These are phyloP conservation scores for Apus apus DNA, from an alignment of 2,113 vertebrate species.

Conservation along the genomic window DNA sequence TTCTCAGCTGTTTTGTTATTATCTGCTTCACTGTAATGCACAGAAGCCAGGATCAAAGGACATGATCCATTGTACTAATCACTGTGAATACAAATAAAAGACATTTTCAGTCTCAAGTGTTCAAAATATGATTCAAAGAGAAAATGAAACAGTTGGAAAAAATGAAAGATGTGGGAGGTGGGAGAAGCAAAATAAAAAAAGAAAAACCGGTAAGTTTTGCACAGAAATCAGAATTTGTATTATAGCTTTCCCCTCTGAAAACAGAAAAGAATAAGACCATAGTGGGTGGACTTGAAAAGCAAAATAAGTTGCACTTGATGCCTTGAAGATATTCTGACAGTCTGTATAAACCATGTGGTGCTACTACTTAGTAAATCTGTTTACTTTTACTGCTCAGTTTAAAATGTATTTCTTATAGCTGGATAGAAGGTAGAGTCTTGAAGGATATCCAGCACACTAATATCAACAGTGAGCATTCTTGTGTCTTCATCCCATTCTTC, in stretches of 20 bases:
- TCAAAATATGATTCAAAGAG: not conserved
- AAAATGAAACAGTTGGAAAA: not conserved
- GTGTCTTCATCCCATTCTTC: not conserved
- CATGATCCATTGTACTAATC: not conserved
- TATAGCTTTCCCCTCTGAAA: not conserved
- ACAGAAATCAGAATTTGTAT: not conserved
- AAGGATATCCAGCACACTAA: not conserved
- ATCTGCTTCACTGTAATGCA: not conserved
- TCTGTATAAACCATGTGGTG: not conserved
- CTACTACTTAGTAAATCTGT: not conserved
- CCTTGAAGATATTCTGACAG: not conserved
- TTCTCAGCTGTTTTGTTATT: not conserved
- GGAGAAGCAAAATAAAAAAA: not conserved
- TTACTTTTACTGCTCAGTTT: not conserved
- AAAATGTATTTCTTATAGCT: not conserved
- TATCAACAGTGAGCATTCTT: not conserved
- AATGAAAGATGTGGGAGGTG: not conserved
- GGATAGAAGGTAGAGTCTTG: not conserved
- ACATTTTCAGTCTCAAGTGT: not conserved
- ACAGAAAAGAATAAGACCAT: not conserved
- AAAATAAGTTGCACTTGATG: not conserved
- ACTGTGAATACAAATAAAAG: not conserved
- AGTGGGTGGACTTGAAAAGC: not conserved
- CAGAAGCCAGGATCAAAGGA: not conserved
- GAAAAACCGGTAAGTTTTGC: accelerated